Conservation (phyloP, 2,888 invertebrate genomes). For the Marasmarcha lunaedactyla region DNA sequence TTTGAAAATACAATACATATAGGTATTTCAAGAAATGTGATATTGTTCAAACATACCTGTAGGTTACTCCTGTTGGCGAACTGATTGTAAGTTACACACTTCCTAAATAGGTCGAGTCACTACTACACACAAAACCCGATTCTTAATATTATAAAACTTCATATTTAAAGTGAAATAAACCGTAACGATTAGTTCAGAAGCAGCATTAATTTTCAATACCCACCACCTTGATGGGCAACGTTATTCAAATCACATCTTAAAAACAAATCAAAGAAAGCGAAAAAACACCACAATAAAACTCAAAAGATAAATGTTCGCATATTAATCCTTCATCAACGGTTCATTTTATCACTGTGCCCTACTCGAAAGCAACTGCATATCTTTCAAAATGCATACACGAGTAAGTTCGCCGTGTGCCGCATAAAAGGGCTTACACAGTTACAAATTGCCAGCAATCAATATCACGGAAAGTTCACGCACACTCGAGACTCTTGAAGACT, state of each 20-base stretch:
- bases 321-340: constrained; percentile 28
- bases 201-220: no score
- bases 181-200: no score
- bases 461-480: constrained; percentile 36
- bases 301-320: constrained; percentile 25
- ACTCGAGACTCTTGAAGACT: constrained; percentile 35
- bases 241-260: background rate
- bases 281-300: constrained; percentile 16
- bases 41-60: no score
- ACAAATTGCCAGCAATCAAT: constrained; percentile 61
- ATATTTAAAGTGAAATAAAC: no score
- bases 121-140: no score
- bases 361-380: constrained; percentile 34
- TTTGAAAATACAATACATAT: no score
- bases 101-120: no score
- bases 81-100: no score
- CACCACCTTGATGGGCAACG: no score
- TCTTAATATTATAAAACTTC: no score
- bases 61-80: no score
- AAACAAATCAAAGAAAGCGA: constrained; percentile 3
- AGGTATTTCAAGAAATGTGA: no score
- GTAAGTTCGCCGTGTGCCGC: constrained; percentile 17
- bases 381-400: constrained; percentile 28
- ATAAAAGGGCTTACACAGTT: constrained; percentile 55
- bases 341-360: constrained; percentile 32